Evolutionary conservation across 2,797 vertebrate genomes (phyloP), one percentile per base, ranked within the genome.

Genomic region (Synaphobranchus kaupii): DNA sequence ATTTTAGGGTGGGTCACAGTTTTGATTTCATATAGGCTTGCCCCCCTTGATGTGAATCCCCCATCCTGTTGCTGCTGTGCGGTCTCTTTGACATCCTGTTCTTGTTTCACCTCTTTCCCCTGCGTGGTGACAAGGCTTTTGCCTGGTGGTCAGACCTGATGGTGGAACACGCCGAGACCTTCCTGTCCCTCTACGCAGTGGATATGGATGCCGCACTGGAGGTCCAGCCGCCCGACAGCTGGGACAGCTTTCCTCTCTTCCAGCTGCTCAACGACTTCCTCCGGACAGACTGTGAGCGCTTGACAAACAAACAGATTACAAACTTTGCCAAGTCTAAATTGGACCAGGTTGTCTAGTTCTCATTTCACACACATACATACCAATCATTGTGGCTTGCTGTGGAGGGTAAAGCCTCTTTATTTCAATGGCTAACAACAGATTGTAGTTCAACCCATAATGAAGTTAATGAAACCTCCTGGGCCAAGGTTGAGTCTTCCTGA

Each of bases 141-240:
- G 98, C 99, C 20, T 99, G 99, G 99, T 99, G 99, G 99, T 99
- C 99, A 90, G 99, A 99, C 94, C 96, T 99, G 91, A 99, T 99
- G 99, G 98, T 99, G 92, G 99, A 99, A 92, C 99, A 99, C 0
- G 98, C 99, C 0, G 99, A 99, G 93, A 99, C 97, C 87, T 99
- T 99, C 95, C 95, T 99, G 90, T 98, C 98, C 3, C 97, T 99
- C 92, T 99, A 99, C 88, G 98, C 97, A 10, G 97, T 98, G 88
- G 98, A 99, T 93, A 99, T 99, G 98, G 99, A 99, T 39, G 97
- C 97, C 48, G 99, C 98, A 0, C 94, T 99, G 92, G 98, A 99
- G 95, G 97, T 99, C 94, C 99, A 99, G 90, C 97, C 98, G 90
- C 98, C 98, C 47, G 99, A 99, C 95, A 97, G 98, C 66, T 99